Evolutionary conservation across 2,113 vertebrate species (phyloP).

Genomic region (Thinocorus orbignyianus): DNA sequence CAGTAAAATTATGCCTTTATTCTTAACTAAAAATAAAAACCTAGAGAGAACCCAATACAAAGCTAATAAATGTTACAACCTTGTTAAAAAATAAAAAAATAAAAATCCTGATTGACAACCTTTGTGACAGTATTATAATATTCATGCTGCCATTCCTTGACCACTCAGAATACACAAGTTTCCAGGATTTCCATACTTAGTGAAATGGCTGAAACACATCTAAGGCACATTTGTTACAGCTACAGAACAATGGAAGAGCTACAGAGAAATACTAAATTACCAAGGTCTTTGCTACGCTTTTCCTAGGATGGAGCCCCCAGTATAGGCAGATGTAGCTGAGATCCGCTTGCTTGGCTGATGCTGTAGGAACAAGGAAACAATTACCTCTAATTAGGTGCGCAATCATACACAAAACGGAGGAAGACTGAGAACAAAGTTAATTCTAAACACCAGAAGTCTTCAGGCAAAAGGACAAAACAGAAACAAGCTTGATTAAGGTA

Average conservation of each 20-base stretch:
- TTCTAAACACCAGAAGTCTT: conserved; percentile 11
- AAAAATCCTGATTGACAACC: not conserved
- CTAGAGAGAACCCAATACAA: not conserved
- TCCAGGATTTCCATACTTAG: not conserved
- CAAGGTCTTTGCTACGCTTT: not conserved
- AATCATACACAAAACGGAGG: not conserved
- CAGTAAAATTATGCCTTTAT: not conserved
- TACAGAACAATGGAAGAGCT: not conserved
- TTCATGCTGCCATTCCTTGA: not conserved
- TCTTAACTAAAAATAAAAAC: not conserved
- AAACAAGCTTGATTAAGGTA: not conserved
- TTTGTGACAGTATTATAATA: not conserved
- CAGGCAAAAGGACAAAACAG: not conserved
- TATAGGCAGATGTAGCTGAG: not conserved
- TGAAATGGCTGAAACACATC: not conserved
- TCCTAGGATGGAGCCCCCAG: not conserved
- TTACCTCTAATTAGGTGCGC: not conserved
- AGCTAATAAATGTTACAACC: not conserved
- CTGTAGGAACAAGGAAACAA: conserved; percentile 6
- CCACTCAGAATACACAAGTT: not conserved
- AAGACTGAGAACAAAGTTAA: not conserved
- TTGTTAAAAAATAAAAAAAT: not conserved
- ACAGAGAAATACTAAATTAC: not conserved
- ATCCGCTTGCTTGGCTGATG: not conserved
- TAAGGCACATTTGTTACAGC: not conserved